A percentile compares a stretch with the other conserved stretches of the same genome.
These are phyloP conservation scores for Phyllostomus hastatus DNA, from an alignment of 2,113 vertebrate genomes.

Conservation along the genomic window DNA sequence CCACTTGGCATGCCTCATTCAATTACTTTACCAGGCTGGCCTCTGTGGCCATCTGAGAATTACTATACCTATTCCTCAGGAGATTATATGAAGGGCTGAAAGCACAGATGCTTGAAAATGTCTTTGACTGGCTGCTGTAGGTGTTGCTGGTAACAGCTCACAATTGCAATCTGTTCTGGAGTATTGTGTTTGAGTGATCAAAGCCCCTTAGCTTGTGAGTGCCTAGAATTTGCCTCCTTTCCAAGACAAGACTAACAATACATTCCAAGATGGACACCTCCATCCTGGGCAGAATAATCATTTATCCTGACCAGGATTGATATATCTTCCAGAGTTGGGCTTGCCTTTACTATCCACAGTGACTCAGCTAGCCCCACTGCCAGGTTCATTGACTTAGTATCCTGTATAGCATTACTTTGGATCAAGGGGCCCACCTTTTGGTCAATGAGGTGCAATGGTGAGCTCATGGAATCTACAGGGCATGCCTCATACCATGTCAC, in stretches of 20 bases:
- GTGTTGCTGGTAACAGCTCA: background rate
- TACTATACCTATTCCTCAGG: background rate
- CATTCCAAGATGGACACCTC: background rate
- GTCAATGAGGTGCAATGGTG: background rate
- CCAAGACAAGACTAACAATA: background rate
- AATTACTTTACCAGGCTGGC: conserved; percentile 50
- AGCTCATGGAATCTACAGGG: background rate
- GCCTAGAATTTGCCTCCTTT: background rate
- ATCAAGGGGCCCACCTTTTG: background rate
- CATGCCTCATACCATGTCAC: background rate
- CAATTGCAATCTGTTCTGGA: background rate
- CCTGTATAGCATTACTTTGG: background rate
- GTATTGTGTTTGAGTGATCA: background rate
- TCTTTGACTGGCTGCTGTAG: background rate
- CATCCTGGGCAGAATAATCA: background rate
- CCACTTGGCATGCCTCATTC: background rate
- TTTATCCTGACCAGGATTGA: background rate
- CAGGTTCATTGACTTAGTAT: background rate
- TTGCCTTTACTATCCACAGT: background rate
- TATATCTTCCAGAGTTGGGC: background rate
- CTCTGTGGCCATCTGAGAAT: background rate
- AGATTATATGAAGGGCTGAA: background rate
- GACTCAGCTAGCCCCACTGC: background rate
- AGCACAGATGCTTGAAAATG: conserved; percentile 37
- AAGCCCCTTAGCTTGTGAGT: background rate